These are phyloP conservation scores for Plusia festucae DNA, from an alignment of 2,888 invertebrate genomes.

Conservation along the genomic window DNA sequence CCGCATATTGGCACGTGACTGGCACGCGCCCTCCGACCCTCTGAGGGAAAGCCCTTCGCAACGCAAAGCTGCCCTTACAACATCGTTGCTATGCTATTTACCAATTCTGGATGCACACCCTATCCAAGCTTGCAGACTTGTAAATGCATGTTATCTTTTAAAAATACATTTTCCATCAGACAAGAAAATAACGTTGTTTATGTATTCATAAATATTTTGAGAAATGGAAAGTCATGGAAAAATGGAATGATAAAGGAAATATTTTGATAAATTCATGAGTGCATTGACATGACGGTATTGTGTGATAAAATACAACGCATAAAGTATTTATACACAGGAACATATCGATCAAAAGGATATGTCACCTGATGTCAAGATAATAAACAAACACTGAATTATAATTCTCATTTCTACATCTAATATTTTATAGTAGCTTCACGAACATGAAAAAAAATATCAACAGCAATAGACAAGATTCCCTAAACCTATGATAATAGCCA, in stretches of 20 bases:
- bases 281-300: neutral
- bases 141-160: conserved; percentile 16
- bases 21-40: conserved; percentile 62
- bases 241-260: neutral
- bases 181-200: neutral
- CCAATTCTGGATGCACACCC: conserved; percentile 64
- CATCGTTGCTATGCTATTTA: conserved; percentile 61
- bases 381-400: too few species aligned
- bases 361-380: neutral
- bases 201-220: neutral
- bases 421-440: conserved; percentile 28
- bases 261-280: neutral
- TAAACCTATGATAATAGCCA: conserved; percentile 43
- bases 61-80: conserved; percentile 51
- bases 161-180: conserved; percentile 9
- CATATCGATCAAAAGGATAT: neutral
- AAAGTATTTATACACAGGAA: neutral
- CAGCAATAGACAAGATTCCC: conserved; percentile 17
- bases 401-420: too few species aligned
- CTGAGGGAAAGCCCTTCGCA: conserved; percentile 49
- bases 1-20: conserved; percentile 69
- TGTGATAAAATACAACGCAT: neutral
- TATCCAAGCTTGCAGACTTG: conserved; percentile 40
- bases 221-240: neutral
- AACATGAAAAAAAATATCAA: conserved; percentile 15